Base-by-base conservation (phyloP, 1,140 invertebrate species). In the Himalopsyche phryganea region DNA sequence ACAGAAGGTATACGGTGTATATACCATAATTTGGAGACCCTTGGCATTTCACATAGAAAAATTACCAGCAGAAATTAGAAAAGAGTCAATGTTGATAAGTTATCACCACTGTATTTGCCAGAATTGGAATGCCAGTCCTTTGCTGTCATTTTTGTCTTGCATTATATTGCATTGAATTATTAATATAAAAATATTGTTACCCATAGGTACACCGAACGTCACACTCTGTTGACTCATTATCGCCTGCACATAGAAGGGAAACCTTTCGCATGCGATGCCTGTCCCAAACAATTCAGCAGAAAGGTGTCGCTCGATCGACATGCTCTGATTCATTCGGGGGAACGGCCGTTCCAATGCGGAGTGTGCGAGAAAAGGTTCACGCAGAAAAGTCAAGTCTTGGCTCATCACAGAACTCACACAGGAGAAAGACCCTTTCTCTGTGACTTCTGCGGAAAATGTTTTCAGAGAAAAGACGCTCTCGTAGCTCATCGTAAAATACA, bases 361-460 rank as follows among this genome's bases (percentile, higher is more conserved):
- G 74, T 84, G 1, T 89, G 88, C 65, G 77, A 80, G 0, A 83
- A 83, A 50, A 70, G 74, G 1, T 89, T 88, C 66, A 81, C 78
- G 0, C 77, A 83, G n/a, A 77, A 80, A 60, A 75, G 77, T 0
- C 75, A 83, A 51, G 65, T 85, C 10, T 80, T 80, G 5, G 77
- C 75, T n/a, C 84, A 86, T 60, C 67, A 76, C 11, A 70, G 79
- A 11, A 83, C 82, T 14, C 83, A 85, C 63, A 81, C 81, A 38
- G 83, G 82, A 10, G 81, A 81, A 53, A 80, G 83, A 28, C 83
- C 84, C 0, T 80, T 83, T 38, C 74, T 72, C 11, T 88, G 86
- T 66, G 73, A 81, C 28, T 69, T 83, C 1, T 88, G 86, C 63
- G 76, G 80, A 0, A 86, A 87, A 55, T 80, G 85, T 53, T 93